Conservation (phyloP, 30 jellyfish, hydroid and myxozoan species). For the Cassiopea xamachana region DNA sequence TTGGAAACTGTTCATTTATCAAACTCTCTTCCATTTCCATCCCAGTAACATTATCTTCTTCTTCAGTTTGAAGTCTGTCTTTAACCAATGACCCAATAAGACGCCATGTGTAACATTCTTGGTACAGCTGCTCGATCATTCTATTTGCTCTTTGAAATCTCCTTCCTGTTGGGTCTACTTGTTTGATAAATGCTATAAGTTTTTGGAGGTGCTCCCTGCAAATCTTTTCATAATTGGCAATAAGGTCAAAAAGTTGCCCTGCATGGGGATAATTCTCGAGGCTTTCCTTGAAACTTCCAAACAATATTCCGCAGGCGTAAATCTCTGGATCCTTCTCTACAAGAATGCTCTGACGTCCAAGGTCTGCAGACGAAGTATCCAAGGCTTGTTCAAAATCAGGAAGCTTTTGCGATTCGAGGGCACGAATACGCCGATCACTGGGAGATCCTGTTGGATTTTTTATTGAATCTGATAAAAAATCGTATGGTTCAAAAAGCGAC, state of each 20-base stretch:
- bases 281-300: conserved; percentile 63
- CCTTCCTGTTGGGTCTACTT: conserved; percentile 83
- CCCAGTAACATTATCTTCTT: not conserved
- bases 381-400: not conserved
- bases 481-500: not conserved
- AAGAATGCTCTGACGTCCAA: conserved; percentile 30
- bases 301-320: conserved; percentile 67
- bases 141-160: conserved; percentile 68
- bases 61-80: conserved; percentile 57
- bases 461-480: not conserved
- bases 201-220: conserved; percentile 76
- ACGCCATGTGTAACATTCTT: conserved; percentile 97
- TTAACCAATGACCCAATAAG: conserved; percentile 80
- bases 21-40: conserved; percentile 16
- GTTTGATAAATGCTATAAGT: conserved; percentile 49
- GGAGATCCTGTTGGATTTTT: not conserved
- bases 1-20: conserved; percentile 65
- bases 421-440: not conserved
- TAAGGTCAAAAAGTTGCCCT: conserved; percentile 85
- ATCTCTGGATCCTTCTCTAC: conserved; percentile 71
- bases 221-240: conserved; percentile 77
- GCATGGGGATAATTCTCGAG: conserved; percentile 69
- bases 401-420: not conserved
- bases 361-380: conserved; percentile 19
- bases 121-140: conserved; percentile 78